A percentile compares a stretch with the other conserved stretches of the same genome.
Conservation (phyloP, 2,888 invertebrate species). For the Sclerodermus sp. region DNA sequence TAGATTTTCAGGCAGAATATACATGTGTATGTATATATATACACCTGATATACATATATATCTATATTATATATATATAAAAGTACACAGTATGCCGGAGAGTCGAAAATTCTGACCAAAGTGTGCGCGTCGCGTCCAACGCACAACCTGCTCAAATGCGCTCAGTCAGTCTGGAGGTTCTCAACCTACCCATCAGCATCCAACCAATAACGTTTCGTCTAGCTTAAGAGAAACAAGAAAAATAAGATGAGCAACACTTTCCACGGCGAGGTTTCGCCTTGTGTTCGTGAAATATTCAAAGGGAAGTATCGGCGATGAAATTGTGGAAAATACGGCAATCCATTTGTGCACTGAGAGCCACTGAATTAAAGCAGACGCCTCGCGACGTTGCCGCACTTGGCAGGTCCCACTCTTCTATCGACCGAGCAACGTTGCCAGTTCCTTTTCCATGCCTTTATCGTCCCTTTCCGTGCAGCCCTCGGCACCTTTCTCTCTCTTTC, state of each 20-base stretch:
- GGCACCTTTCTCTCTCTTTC: constrained; percentile 22
- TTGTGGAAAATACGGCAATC: constrained; percentile 18
- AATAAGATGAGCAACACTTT: no score
- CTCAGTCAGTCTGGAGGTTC: neutral
- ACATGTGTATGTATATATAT: no score
- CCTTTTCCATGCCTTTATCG: constrained; percentile 51
- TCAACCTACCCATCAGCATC: no score
- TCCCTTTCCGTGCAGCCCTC: constrained; percentile 43
- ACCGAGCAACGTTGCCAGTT: constrained; percentile 54
- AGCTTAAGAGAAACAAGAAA: no score
- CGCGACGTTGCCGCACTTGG: constrained; percentile 49
- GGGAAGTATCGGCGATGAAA: no score
- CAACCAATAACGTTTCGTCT: no score
- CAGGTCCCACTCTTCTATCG: constrained; percentile 53
- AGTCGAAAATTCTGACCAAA: constrained; percentile 11
- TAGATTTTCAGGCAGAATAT: no score
- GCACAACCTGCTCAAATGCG: constrained; percentile 17
- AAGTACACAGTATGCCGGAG: no score
- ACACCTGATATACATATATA: no score
- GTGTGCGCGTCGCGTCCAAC: constrained; percentile 7
- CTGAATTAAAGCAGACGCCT: constrained; percentile 43
- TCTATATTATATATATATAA: no score
- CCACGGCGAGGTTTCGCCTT: no score
- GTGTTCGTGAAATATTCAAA: no score
- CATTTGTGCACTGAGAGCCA: constrained; percentile 25